Percentiles rank a stretch among this genome's conserved stretches.
These are phyloP conservation scores for Littorina saxatilis DNA, from an alignment of 1,140 invertebrate species.

Conservation along the genomic window DNA sequence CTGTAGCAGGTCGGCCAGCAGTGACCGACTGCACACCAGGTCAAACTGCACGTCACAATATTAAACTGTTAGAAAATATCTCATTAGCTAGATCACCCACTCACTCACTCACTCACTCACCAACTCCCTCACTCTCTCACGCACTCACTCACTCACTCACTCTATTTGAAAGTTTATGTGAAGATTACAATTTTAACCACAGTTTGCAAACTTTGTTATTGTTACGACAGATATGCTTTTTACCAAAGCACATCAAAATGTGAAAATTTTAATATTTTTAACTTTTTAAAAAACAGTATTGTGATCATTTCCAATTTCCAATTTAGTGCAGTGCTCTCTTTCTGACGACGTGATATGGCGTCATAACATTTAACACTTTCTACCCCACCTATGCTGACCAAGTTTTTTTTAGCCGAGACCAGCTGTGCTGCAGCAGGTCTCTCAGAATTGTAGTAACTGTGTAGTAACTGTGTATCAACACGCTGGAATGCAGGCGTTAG, in stretches of 20 bases:
- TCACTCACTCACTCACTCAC: too few relatives aligned
- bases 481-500: too few relatives aligned
- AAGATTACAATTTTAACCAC: background rate
- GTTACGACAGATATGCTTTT: background rate
- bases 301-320: background rate
- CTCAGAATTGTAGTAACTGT: too few relatives aligned
- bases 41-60: background rate
- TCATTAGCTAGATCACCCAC: background rate
- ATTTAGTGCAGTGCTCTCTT: too few relatives aligned
- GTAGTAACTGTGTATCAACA: too few relatives aligned
- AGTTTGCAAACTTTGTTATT: background rate
- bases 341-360: too few relatives aligned
- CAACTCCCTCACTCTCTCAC: too few relatives aligned
- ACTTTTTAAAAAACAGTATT: background rate
- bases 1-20: conserved; percentile 1
- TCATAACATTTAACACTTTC: too few relatives aligned
- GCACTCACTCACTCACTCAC: too few relatives aligned
- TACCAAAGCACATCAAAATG: background rate
- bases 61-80: background rate
- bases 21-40: conserved; percentile 1
- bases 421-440: too few relatives aligned
- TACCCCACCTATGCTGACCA: too few relatives aligned
- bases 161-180: background rate
- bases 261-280: background rate
- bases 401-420: too few relatives aligned